Conservation (phyloP, 2,888 invertebrate genomes). For the Drosophila subsilvestris region DNA sequence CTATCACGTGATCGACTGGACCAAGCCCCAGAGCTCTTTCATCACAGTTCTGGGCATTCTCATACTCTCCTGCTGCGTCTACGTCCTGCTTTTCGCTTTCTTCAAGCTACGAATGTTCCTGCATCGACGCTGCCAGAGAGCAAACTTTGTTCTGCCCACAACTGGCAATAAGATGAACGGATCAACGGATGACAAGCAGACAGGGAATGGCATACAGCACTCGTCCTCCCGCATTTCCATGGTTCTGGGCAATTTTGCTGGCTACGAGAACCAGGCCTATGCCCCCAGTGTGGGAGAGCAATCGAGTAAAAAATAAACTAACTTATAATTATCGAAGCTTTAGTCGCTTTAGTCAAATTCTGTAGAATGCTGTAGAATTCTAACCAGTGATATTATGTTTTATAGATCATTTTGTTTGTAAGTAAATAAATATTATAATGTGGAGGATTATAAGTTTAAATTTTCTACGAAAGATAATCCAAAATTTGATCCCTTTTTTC, state of each 20-base stretch:
- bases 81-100: conserved; percentile 79
- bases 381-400: conserved; percentile 73
- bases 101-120: conserved; percentile 81
- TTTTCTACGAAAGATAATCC: neutral
- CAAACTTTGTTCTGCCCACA: conserved; percentile 76
- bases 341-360: conserved; percentile 54
- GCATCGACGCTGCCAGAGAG: conserved; percentile 69
- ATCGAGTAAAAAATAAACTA: conserved; percentile 48
- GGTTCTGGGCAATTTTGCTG: conserved; percentile 81
- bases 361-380: conserved; percentile 50
- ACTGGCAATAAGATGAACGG: conserved; percentile 46
- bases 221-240: conserved; percentile 82
- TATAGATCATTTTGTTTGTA: conserved; percentile 38
- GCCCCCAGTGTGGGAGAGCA: conserved; percentile 55
- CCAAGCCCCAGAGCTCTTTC: conserved; percentile 85
- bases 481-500: neutral
- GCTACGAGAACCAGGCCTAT: conserved; percentile 81
- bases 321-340: neutral
- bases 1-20: conserved; percentile 91
- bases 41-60: conserved; percentile 79
- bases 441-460: conserved; percentile 1
- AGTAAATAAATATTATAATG: conserved; percentile 46
- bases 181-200: conserved; percentile 28
- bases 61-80: conserved; percentile 78
- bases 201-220: conserved; percentile 74